phyloP scores from a whole-genome alignment of 2,113 vertebrate genomes.

The Murina feae region DNA sequence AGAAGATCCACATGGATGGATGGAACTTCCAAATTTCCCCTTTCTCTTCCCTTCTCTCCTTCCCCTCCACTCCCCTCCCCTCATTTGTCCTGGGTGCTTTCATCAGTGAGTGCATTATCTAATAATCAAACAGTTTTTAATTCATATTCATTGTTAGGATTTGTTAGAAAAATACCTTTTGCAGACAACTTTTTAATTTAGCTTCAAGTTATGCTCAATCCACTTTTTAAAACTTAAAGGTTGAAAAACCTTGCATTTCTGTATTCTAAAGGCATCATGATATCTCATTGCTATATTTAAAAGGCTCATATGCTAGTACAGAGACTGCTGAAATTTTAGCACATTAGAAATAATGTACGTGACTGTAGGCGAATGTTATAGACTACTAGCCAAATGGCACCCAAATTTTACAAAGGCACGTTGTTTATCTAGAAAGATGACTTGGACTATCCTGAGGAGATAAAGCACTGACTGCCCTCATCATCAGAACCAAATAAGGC shows the following conservation, averaged over 20 bases:
- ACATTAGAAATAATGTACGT: not conserved
- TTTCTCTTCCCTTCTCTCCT: not conserved
- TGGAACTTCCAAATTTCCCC: not conserved
- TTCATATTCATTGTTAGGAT: not conserved
- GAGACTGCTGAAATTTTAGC: not conserved
- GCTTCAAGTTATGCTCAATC: not conserved
- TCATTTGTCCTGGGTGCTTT: not conserved
- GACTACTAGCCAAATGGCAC: not conserved
- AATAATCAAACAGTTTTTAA: not conserved
- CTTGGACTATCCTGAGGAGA: not conserved
- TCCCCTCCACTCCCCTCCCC: no score
- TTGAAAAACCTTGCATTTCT: not conserved
- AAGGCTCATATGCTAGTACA: not conserved
- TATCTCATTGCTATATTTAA: not conserved
- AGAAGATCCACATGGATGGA: not conserved
- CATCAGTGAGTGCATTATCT: not conserved
- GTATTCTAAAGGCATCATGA: not conserved
- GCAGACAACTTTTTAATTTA: not conserved
- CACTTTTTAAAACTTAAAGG: constrained; percentile 32
- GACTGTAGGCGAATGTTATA: not conserved
- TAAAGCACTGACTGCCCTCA: not conserved
- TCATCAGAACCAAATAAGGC: not conserved
- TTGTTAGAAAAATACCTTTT: not conserved
- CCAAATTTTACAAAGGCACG: not conserved
- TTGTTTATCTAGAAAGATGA: not conserved